Base-by-base conservation (phyloP, 2,113 vertebrate species). In the Jacana jacana region DNA sequence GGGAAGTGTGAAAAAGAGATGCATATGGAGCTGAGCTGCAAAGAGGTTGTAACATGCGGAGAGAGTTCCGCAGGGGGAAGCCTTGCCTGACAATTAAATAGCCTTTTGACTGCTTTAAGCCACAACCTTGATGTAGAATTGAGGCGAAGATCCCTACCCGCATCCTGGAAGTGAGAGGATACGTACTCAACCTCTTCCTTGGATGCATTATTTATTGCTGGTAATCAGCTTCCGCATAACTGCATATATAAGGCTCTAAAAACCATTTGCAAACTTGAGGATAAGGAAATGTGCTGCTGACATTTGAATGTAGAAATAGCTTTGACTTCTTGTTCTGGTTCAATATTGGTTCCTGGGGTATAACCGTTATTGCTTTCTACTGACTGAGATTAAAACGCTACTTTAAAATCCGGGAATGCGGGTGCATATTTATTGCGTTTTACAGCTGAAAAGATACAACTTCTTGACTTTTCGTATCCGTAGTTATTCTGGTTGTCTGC, bases 1-100 rank as follows among this genome's bases (percentile, higher is more conserved):
- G 97, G 96, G 95, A 98, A 97, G 98, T 98, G 98, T 98, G 98
- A 98, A 97, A 97, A 94, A 97, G 96, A 96, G 97, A 97, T 97
- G 96, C 97, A 97, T 97, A 97, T 94, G 96, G 97, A 97, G 95
- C 68, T 92, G 95, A 92, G 95, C 97, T 92, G 97, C 96, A 96
- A 96, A 96, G 94, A 95, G 94, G 66, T 96, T 96, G 91, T 97
- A 89, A 94, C 78, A 95, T 76, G 95, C 83, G 40, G 95, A 37
- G 78, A 85, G 83, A 96, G 96, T 96, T 97, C 97, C 96, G 97
- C 96, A 52, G 89, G 89, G 91, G 96, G 86, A 97, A 92, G 94
- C 49, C 85, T 95, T 83, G 73, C 89, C 93, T 93, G 95, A 92
- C 91, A 93, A 97, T 95, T 95, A 93, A 95, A 66, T 89, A 95